Evolutionary conservation across 2,113 vertebrate species (phyloP).

Genomic region (Piprites chloris): DNA sequence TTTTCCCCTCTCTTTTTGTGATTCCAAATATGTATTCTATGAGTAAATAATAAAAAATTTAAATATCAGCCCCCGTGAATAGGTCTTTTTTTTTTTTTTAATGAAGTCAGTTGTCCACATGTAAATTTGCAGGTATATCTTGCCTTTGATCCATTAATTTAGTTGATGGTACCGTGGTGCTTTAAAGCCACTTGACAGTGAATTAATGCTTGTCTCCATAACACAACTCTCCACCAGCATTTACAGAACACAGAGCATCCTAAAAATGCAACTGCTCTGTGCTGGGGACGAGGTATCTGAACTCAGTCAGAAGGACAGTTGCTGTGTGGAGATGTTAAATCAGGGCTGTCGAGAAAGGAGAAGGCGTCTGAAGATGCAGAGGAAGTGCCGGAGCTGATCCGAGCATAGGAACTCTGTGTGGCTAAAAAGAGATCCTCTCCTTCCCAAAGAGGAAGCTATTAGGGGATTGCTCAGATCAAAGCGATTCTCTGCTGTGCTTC

Average conservation of each 20-base stretch:
- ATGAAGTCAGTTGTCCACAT: not conserved
- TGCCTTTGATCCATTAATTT: not conserved
- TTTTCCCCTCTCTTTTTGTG: not conserved
- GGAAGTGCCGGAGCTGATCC: conserved; percentile 29
- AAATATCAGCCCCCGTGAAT: not conserved
- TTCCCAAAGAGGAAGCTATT: conserved; percentile 4
- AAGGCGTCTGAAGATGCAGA: not conserved
- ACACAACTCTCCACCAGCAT: not conserved
- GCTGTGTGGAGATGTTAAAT: not conserved
- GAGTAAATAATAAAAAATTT: not conserved
- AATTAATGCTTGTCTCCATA: not conserved
- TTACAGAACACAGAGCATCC: not conserved
- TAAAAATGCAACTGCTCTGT: not conserved
- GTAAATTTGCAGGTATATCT: not conserved
- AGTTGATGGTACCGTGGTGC: not conserved
- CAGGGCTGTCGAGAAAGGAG: not conserved
- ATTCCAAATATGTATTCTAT: not conserved
- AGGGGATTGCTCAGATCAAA: not conserved
- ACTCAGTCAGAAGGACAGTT: not conserved
- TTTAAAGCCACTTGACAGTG: not conserved
- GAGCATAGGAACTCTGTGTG: conserved; percentile 3
- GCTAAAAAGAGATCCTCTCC: conserved; percentile 22
- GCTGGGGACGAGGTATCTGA: not conserved
- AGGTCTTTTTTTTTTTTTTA: not conserved
- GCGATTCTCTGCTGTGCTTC: not conserved